Conservation (phyloP, 64 coral and sea anemone genomes). For the Pachyseris speciosa region DNA sequence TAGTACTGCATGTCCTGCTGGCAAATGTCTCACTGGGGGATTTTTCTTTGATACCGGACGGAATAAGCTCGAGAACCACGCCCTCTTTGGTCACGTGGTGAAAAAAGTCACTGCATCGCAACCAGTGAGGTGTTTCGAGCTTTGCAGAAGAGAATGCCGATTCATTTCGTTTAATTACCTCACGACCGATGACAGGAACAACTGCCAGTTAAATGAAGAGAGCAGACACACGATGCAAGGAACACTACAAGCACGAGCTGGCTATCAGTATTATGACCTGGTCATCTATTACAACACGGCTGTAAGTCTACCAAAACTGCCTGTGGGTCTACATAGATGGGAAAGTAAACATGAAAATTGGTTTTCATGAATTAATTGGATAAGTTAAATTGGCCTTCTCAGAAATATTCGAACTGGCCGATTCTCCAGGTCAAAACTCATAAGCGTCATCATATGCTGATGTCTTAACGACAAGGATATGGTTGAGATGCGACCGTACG, state of each 20-base stretch:
- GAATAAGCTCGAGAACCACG: not conserved
- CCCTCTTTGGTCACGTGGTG: not conserved
- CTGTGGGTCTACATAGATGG: not conserved
- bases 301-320: not conserved
- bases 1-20: too few species aligned
- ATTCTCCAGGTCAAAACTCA: too few species aligned
- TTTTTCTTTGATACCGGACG: not conserved
- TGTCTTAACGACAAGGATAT: too few species aligned
- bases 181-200: not conserved
- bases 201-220: not conserved
- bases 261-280: not conserved
- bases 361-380: not conserved
- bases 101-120: not conserved
- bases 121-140: not conserved
- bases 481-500: too few species aligned
- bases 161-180: slow-evolving; percentile 2
- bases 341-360: not conserved
- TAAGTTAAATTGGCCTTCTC: too few species aligned
- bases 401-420: too few species aligned
- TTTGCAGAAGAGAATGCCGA: not conserved
- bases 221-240: not conserved
- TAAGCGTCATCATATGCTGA: too few species aligned
- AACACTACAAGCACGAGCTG: not conserved
- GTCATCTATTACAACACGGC: not conserved
- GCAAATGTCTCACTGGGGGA: not conserved